Evolutionary conservation across 2,888 invertebrate genomes (phyloP), one percentile per base, ranked within the genome.

Genomic region (Osmoderma eremita): DNA sequence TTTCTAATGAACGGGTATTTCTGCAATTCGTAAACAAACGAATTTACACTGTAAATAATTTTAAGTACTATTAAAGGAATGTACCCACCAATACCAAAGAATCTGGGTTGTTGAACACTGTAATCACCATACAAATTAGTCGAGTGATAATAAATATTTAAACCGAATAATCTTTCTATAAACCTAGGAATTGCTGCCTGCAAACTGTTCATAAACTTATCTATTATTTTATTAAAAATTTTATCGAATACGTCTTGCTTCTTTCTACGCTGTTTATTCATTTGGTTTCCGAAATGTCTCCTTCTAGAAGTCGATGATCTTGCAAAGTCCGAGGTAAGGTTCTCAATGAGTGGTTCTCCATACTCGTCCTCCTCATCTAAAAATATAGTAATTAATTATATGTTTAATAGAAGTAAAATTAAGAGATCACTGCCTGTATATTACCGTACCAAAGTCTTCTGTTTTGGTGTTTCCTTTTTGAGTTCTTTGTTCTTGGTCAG

Each of bases 1-100:
- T 75, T 78, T 65, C 72, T 80, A 61, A 82, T 74, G 69, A 82
- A 79, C 56, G 73, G 77, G 67, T 78, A 80, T 69, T 77, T 78
- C 58, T 78, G 77, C 58, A 82, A 69, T 64, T 77, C 71, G 56
- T 72, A 75, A 2, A 82, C 49, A 62, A 81, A 78, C 41, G 69
- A 71, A 12, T 71, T 76, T 1, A 79, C 36, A 17, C 76, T 77
- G 18, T 79, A 78, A 6, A 80, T 38, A 15, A 81, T 6, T 71
- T 78, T 79, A 20, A 82, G 65, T 20, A 81, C 62, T 56, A 81
- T 70, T 61, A 80, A 69, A 1, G 82, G 82, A 3, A 81, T 56
- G 39, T 75, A 75, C 0, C 81, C 80, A 20, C 79, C 73, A 12
- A 78, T 51, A 5, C 82, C 82, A n/a, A 66, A 66, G 56, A 22